Evolutionary conservation across 2,113 vertebrate species (phyloP).

Genomic region (Vombatus ursinus): DNA sequence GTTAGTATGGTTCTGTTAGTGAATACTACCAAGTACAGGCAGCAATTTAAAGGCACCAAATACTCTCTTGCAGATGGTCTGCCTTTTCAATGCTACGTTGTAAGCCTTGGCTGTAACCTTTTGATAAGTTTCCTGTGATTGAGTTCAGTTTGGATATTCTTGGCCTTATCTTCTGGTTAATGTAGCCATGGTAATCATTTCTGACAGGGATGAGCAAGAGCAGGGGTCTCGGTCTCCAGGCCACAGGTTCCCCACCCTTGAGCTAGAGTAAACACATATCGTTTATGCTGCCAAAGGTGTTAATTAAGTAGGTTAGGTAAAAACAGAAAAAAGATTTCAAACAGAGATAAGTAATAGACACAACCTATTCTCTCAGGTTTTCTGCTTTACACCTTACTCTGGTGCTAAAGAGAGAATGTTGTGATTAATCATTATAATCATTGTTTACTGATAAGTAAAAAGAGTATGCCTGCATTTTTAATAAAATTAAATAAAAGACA

Average conservation of each 20-base stretch:
- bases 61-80: background rate
- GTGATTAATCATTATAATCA: constrained; percentile 1
- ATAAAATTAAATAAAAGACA: background rate
- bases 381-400: constrained; percentile 34
- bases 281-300: background rate
- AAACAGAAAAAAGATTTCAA: constrained; percentile 32
- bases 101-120: background rate
- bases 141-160: background rate
- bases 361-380: background rate
- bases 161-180: background rate
- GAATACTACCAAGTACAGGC: background rate
- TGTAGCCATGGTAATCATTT: background rate
- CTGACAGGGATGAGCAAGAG: background rate
- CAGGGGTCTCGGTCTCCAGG: no score
- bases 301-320: constrained; percentile 30
- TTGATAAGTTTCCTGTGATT: background rate
- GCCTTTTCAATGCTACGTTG: background rate
- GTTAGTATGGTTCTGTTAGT: background rate
- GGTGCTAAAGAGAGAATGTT: constrained; percentile 10
- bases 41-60: background rate
- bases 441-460: background rate
- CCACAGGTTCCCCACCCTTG: no score
- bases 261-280: background rate
- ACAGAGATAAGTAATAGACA: constrained; percentile 12
- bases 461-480: background rate